Evolutionary conservation across 2,797 vertebrate species (phyloP).

Genomic region (Gymnodraco acuticeps): DNA sequence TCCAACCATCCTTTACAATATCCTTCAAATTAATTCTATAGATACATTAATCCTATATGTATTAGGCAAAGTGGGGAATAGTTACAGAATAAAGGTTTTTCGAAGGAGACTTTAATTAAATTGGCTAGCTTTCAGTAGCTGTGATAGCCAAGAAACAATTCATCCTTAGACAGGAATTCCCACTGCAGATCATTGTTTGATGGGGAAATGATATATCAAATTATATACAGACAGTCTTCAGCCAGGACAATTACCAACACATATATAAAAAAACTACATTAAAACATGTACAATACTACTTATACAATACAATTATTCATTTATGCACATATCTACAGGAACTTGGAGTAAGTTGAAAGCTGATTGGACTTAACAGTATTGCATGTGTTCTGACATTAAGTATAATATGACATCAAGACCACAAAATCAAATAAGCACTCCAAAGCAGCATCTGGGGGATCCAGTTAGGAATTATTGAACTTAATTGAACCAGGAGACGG

Average conservation of each 20-base stretch:
- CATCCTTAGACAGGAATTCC: not conserved
- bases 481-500: conserved; percentile 47
- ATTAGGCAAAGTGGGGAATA: not conserved
- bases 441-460: conserved; percentile 30
- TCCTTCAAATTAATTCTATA: too few species aligned
- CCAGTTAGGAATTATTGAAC: conserved; percentile 50
- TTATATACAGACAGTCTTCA: not conserved
- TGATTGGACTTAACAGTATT: too few species aligned
- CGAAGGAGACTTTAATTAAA: too few species aligned
- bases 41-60: not conserved
- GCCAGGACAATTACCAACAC: not conserved
- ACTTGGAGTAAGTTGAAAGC: too few species aligned
- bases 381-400: not conserved
- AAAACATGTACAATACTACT: too few species aligned
- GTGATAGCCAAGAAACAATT: not conserved
- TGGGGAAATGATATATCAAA: not conserved
- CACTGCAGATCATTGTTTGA: too few species aligned
- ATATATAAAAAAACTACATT: not conserved
- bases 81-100: not conserved
- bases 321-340: too few species aligned
- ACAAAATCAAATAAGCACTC: conserved; percentile 3
- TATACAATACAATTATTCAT: too few species aligned
- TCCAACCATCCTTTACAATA: not conserved
- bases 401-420: not conserved
- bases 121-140: not conserved